Evolutionary conservation across 2,113 vertebrate species (phyloP), one percentile per base, ranked within the genome.

Genomic region (Dipodomys spectabilis): DNA sequence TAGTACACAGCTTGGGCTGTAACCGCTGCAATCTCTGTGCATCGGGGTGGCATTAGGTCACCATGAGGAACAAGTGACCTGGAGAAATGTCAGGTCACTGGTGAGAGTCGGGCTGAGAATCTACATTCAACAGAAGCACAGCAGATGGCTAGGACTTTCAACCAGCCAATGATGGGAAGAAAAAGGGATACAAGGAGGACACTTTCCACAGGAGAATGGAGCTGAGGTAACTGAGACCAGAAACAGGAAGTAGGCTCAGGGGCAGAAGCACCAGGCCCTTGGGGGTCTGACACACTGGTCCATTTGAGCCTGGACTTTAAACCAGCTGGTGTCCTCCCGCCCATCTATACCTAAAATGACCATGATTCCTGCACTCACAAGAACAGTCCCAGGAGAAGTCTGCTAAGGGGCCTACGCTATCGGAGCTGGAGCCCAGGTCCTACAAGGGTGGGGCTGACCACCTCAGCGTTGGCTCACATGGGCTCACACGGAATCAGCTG

Each of bases 311-410:
- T 19, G 25, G 27, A 27, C 30, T n/a, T 15, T 80, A 35, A 23
- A 10, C 25, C 39, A 5, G 25, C 16, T 16, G 6, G 4, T 2
- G 27, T 2, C 44, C 22, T 81, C n/a, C 5, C 10, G 1, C 0
- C 0, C 4, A 6, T 7, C 20, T 53, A 7, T 23, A 11, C 32
- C 4, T 65, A 4, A 5, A 35, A 39, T 0, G 2, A 60, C 4
- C 0, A 30, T 1, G 12, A 22, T 0, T 1, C n/a, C 11, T 1
- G 3, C 2, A 0, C 0, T 30, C 9, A 15, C 35, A 5, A 20
- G 20, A 27, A 7, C 4, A 2, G 64, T 0, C 7, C 32, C 45
- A 4, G 0, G 35, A 39, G n/a, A 23, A 32, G 44, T n/a, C 2
- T 0, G 28, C 62, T 6, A 2, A 15, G 12, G 35, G 8, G 1